A percentile compares a stretch with the other conserved stretches of the same genome.
Evolutionary conservation across 2,113 vertebrate species (phyloP).

Genomic region (Callochromis pleurospilus): DNA sequence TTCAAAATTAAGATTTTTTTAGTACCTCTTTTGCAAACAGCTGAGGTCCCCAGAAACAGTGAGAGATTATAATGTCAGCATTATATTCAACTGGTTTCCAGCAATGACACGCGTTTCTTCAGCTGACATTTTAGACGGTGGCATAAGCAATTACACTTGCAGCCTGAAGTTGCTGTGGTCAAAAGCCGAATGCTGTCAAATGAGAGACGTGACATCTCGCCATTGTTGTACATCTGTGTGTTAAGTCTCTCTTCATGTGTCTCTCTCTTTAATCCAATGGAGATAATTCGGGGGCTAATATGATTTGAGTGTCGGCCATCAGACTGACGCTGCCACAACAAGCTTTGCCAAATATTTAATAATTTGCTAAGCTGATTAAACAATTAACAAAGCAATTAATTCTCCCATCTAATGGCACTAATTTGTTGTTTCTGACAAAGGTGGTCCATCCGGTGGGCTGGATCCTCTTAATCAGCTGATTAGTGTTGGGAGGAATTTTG

Average conservation of each 20-base stretch:
- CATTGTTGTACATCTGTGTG: slow-evolving; percentile 47
- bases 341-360: slow-evolving; percentile 65
- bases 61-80: neutral
- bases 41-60: neutral
- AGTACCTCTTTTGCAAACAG: neutral
- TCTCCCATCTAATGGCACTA: slow-evolving; percentile 65
- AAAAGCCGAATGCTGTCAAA: neutral
- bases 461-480: slow-evolving; percentile 65
- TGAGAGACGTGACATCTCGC: slow-evolving; percentile 41
- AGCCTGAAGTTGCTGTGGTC: neutral
- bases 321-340: slow-evolving; percentile 55
- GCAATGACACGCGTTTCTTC: neutral
- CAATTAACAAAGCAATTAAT: slow-evolving; percentile 69
- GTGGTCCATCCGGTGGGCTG: slow-evolving; percentile 51
- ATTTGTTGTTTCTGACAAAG: slow-evolving; percentile 66
- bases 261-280: slow-evolving; percentile 55
- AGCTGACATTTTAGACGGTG: neutral
- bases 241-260: slow-evolving; percentile 40
- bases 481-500: slow-evolving; percentile 30
- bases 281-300: slow-evolving; percentile 66
- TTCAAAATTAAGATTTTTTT: neutral
- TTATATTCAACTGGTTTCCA: neutral
- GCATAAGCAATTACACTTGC: neutral
- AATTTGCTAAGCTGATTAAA: slow-evolving; percentile 69
- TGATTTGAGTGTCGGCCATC: slow-evolving; percentile 65